Evolutionary conservation across 2,888 invertebrate species (phyloP).

Genomic region (Morpho achilles): DNA sequence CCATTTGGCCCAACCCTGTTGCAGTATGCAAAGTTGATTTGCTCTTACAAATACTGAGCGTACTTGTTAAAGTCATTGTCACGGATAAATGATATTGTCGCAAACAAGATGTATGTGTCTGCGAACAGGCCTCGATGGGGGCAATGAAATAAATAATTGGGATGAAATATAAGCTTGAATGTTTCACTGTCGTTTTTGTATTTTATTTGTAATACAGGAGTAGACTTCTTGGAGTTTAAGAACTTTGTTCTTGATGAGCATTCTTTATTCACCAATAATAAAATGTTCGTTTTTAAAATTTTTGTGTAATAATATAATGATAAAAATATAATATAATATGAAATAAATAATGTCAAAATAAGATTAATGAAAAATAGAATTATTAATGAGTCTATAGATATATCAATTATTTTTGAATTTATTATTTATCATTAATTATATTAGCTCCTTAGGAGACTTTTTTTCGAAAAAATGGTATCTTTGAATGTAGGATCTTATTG

Average conservation of each 20-base stretch:
- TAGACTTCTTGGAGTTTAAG: too few relatives aligned
- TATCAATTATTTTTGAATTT: too few relatives aligned
- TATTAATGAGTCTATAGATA: too few relatives aligned
- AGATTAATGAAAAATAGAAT: too few relatives aligned
- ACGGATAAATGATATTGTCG: conserved; percentile 63
- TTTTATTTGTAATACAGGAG: too few relatives aligned
- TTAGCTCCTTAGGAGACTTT: too few relatives aligned
- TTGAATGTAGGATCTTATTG: too few relatives aligned
- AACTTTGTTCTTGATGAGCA: too few relatives aligned
- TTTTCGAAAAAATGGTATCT: too few relatives aligned
- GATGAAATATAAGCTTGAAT: neutral
- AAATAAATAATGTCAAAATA: too few relatives aligned
- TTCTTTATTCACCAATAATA: neutral
- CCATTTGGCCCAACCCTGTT: conserved; percentile 27
- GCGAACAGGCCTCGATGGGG: conserved; percentile 40
- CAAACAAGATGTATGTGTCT: conserved; percentile 52
- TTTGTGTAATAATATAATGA: neutral
- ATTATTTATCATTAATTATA: too few relatives aligned
- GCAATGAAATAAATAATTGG: conserved; percentile 62
- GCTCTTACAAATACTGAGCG: conserved; percentile 40
- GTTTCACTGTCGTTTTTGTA: neutral
- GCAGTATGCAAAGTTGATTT: conserved; percentile 69
- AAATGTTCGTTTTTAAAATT: neutral
- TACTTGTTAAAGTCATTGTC: conserved; percentile 43
- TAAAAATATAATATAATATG: too few relatives aligned